Conservation (phyloP, 2,113 vertebrate species). For the Erythrocercus mccallii region DNA sequence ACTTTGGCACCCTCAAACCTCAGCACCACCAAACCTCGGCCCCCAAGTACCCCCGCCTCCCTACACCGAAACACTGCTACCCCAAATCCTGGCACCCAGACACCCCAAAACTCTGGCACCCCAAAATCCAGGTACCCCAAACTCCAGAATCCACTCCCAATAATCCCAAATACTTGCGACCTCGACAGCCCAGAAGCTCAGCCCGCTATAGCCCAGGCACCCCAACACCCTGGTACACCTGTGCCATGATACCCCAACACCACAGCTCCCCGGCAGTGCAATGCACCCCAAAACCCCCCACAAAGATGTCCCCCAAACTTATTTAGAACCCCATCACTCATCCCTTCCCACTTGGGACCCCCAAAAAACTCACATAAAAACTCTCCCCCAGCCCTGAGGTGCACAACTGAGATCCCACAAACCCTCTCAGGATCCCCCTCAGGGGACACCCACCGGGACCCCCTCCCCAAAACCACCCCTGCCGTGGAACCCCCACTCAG, state of each 20-base stretch:
- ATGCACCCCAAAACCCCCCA: neutral
- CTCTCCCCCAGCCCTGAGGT: too few relatives aligned
- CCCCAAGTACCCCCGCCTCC: neutral
- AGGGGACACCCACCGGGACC: neutral
- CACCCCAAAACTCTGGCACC: neutral
- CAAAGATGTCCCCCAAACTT: neutral
- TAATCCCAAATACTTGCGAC: neutral
- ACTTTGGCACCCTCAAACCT: neutral
- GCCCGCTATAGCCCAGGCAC: neutral
- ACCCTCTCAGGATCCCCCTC: neutral
- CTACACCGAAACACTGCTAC: neutral
- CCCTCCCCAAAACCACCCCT: neutral
- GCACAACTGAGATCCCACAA: neutral
- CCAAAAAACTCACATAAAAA: neutral
- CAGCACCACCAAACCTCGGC: too few relatives aligned
- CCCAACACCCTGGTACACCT: too few relatives aligned
- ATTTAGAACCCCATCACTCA: neutral
- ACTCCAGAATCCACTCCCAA: neutral
- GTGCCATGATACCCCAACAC: too few relatives aligned
- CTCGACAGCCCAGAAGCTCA: neutral
- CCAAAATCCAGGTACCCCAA: neutral
- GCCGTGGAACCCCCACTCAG: neutral
- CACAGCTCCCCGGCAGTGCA: rapidly evolving
- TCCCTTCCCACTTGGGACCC: too few relatives aligned
- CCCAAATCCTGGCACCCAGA: neutral